phyloP scores from a whole-genome alignment of 2,888 invertebrate species.

The Anoplius nigerrimus region DNA sequence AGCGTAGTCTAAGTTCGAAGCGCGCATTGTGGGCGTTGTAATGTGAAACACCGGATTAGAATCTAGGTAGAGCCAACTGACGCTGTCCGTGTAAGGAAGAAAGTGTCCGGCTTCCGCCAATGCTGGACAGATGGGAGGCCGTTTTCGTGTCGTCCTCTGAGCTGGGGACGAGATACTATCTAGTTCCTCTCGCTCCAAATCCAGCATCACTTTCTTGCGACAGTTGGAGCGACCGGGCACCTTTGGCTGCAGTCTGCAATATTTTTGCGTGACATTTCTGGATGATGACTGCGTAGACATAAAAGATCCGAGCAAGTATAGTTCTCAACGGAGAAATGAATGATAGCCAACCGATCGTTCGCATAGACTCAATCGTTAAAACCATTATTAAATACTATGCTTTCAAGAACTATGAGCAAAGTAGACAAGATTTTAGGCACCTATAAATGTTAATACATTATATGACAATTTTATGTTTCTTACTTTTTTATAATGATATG shows the following conservation, averaged over 20 bases:
- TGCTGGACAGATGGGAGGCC: constrained; percentile 18
- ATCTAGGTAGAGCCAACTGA: constrained; percentile 67
- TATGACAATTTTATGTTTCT: no score
- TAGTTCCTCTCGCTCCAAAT: constrained; percentile 30
- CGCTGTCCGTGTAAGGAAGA: constrained; percentile 63
- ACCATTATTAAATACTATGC: no score
- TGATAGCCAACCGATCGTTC: no score
- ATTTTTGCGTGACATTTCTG: no score
- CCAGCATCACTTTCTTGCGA: constrained; percentile 48
- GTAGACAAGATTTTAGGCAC: no score
- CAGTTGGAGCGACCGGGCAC: constrained; percentile 36
- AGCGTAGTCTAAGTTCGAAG: constrained; percentile 54
- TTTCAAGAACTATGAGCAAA: no score
- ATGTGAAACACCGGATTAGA: constrained; percentile 55
- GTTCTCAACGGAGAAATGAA: no score
- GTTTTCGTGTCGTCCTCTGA: constrained; percentile 20
- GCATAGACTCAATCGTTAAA: no score
- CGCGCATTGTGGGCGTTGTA: constrained; percentile 42
- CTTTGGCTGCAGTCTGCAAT: not conserved
- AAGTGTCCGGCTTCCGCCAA: constrained; percentile 39
- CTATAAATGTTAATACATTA: no score
- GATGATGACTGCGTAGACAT: no score
- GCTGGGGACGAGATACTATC: constrained; percentile 28
- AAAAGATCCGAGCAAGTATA: no score
- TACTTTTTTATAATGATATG: no score